Conservation (phyloP, 1,140 invertebrate species). For the Nasonia vitripennis region DNA sequence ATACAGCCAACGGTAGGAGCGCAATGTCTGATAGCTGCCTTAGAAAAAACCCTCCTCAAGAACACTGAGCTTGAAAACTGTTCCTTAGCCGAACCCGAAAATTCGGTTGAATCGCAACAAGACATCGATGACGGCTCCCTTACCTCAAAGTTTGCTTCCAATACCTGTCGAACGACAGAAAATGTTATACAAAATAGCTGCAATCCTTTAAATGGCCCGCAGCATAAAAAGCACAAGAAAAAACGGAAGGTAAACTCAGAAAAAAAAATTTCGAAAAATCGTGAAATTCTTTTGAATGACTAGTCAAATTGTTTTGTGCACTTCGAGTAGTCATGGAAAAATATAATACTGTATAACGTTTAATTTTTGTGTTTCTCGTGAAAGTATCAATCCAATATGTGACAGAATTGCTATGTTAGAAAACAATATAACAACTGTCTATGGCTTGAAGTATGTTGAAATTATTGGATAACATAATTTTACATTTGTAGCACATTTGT, state of each 20-base stretch:
- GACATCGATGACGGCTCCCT: slow-evolving; percentile 65
- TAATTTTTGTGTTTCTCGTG: not conserved
- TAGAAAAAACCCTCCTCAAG: slow-evolving; percentile 67
- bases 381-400: slow-evolving; percentile 2
- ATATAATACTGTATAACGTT: not conserved
- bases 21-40: slow-evolving; percentile 66
- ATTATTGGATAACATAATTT: not conserved
- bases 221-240: slow-evolving; percentile 71
- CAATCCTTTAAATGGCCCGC: slow-evolving; percentile 66
- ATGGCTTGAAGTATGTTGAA: slow-evolving; percentile 7
- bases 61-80: slow-evolving; percentile 65
- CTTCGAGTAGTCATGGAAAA: slow-evolving; percentile 57
- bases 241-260: slow-evolving; percentile 69
- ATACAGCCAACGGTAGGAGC: slow-evolving; percentile 64
- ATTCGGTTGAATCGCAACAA: slow-evolving; percentile 64
- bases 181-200: slow-evolving; percentile 66
- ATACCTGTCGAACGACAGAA: slow-evolving; percentile 66
- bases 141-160: slow-evolving; percentile 66
- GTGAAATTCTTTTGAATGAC: slow-evolving; percentile 56
- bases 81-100: slow-evolving; percentile 62
- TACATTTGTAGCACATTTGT: slow-evolving; percentile 9
- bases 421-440: not conserved
- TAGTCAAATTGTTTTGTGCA: slow-evolving; percentile 49
- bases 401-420: not conserved
- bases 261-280: slow-evolving; percentile 53